Evolutionary conservation across 2,797 vertebrate species (phyloP).

Genomic region (Dendrocincla fuliginosa): DNA sequence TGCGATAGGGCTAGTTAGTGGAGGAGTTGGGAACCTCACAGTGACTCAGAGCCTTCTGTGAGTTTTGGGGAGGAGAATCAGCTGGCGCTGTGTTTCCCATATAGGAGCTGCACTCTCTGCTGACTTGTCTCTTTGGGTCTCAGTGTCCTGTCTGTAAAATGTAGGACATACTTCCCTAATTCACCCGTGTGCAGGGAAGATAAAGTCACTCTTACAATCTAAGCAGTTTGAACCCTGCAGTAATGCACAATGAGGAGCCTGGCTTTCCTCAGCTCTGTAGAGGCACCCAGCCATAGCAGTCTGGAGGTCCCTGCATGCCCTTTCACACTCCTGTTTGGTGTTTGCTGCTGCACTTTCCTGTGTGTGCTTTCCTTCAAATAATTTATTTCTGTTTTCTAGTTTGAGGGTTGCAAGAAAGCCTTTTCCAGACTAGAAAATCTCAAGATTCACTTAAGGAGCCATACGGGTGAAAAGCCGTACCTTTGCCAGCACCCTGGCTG

Average conservation of each 20-base stretch:
- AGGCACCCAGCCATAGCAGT: background rate
- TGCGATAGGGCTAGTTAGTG: background rate
- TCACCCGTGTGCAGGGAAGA: background rate
- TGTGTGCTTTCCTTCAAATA: background rate
- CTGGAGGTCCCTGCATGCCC: background rate
- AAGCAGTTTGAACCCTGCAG: background rate
- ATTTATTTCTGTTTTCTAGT: constrained; percentile 78
- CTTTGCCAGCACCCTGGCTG: constrained; percentile 92
- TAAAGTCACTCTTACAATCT: background rate
- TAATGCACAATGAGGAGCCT: background rate
- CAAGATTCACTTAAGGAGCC: constrained; percentile 96
- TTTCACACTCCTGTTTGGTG: accelerated
- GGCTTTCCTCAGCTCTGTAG: background rate
- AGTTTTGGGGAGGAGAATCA: background rate
- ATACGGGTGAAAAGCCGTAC: constrained; percentile 96
- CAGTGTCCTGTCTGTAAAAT: background rate
- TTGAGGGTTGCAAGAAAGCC: constrained; percentile 95
- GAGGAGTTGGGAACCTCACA: background rate
- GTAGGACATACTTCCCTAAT: background rate
- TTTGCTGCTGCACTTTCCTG: background rate
- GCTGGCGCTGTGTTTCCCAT: background rate
- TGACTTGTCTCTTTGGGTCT: background rate
- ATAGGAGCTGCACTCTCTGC: background rate
- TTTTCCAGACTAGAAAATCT: constrained; percentile 98
- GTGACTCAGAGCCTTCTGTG: background rate